Evolutionary conservation across 2,797 vertebrate species (phyloP), one percentile per base, ranked within the genome.

Genomic region (Pseudochirops cupreus): DNA sequence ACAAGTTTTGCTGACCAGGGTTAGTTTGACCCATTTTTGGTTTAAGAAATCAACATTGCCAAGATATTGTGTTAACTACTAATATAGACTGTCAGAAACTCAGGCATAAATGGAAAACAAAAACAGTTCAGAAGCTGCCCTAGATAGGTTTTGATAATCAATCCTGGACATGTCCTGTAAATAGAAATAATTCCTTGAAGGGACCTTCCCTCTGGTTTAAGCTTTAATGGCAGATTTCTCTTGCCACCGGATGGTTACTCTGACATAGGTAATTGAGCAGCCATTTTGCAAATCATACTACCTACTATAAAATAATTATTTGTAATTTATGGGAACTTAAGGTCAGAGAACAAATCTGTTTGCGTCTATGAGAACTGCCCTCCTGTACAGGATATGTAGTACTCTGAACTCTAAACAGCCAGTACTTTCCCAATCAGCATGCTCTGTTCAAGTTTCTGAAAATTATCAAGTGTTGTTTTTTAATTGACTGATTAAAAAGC

Each of bases 231-330:
- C 26, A 50, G 28, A 2, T 90, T 93, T 10, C 28, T 0, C 0
- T 94, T 92, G 57, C 50, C 67, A 91, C 55, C n/a, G 74, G 56
- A 92, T 55, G 93, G 55, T 21, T 94, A 4, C 33, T 24, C 50
- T 56, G 0, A 21, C 53, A 18, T 59, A 91, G 53, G 26, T 62
- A 97, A 93, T 92, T 56, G 94, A 96, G 56, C 53, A 56, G 5
- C 92, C 54, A 39, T 95, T 96, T 94, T 91, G 53, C 46, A 92
- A 93, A 31, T 97, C 58, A 59, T 57, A 91, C 91, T 53, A 54
- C 39, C 21, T 53, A 89, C 46, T 95, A 55, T 93, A 91, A 92
- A 21, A 46, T 7, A 82, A 95, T 6, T 39, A 7, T 33, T 90
- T 89, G 53, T 53, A 50, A 54, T 95, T 62, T 93, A 7, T 9